These are phyloP conservation scores for Burhinus bistriatus DNA, from an alignment of 2,113 vertebrate species.

Conservation along the genomic window DNA sequence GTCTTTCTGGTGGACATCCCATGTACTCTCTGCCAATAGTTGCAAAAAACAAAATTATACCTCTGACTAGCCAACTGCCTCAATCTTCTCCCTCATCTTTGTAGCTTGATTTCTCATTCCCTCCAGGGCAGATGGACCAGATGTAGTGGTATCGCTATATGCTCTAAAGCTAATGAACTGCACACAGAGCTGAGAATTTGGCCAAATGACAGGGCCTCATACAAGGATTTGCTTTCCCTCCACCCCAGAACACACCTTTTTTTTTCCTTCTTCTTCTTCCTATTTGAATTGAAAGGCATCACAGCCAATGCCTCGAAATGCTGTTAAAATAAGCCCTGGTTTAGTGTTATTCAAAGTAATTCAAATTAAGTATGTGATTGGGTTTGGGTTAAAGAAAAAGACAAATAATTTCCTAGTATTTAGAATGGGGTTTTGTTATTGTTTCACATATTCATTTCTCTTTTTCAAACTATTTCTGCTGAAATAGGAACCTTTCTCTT, in stretches of 20 bases:
- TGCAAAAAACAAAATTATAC: background rate
- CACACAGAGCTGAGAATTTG: background rate
- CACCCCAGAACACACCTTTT: background rate
- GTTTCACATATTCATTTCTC: background rate
- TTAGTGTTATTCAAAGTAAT: background rate
- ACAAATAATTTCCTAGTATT: background rate
- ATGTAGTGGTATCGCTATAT: background rate
- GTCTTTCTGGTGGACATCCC: background rate
- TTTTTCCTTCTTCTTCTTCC: background rate
- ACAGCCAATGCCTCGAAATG: background rate
- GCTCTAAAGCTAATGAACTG: background rate
- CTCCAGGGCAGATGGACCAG: background rate
- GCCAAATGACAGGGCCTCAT: background rate
- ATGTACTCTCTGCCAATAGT: background rate
- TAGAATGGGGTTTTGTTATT: background rate
- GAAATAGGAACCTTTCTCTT: background rate
- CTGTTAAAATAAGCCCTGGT: background rate
- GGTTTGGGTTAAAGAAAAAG: background rate
- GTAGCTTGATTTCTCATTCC: background rate
- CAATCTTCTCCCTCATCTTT: background rate
- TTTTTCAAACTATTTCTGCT: background rate
- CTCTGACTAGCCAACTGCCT: background rate
- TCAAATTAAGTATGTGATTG: background rate
- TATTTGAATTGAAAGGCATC: background rate
- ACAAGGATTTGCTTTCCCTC: background rate